These are phyloP conservation scores for Archips xylosteana DNA, from an alignment of 2,888 invertebrate species.

Conservation along the genomic window DNA sequence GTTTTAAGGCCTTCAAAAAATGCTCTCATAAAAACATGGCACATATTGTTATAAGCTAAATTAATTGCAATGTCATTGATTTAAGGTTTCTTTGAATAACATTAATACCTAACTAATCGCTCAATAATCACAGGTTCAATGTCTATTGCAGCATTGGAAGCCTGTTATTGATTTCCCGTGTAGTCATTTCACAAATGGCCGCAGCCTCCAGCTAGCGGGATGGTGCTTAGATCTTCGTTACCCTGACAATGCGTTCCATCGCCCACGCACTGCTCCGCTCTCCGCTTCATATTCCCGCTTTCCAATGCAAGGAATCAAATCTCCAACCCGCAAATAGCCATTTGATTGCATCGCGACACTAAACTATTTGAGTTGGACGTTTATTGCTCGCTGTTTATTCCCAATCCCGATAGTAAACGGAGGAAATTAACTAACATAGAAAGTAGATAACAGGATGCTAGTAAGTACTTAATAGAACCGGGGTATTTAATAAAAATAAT, in stretches of 20 bases:
- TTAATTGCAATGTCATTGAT: background rate
- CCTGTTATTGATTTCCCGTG: conserved; percentile 27
- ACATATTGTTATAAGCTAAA: background rate
- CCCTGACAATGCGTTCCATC: conserved; percentile 55
- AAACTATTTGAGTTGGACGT: conserved; percentile 46
- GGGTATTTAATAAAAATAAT: conserved; percentile 20
- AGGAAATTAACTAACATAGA: conserved; percentile 37
- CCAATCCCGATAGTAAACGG: conserved; percentile 35
- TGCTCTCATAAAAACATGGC: background rate
- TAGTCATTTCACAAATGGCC: conserved; percentile 14
- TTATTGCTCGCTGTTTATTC: conserved; percentile 43
- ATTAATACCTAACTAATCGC: background rate
- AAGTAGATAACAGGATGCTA: conserved; percentile 31
- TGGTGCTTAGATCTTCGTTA: conserved; percentile 55
- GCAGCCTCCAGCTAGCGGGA: conserved; percentile 14
- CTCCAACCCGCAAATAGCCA: conserved; percentile 53
- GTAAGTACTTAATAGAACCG: conserved; percentile 1
- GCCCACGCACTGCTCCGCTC: conserved; percentile 58
- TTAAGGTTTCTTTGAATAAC: background rate
- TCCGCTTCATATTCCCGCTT: conserved; percentile 61
- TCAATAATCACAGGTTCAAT: conserved; percentile 3
- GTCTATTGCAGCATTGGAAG: conserved; percentile 19
- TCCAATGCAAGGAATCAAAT: conserved; percentile 63
- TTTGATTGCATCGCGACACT: conserved; percentile 53
- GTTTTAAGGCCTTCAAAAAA: background rate